Evolutionary conservation across 2,888 invertebrate species (phyloP), one percentile per base, ranked within the genome.

Genomic region (Sympetrum striolatum): DNA sequence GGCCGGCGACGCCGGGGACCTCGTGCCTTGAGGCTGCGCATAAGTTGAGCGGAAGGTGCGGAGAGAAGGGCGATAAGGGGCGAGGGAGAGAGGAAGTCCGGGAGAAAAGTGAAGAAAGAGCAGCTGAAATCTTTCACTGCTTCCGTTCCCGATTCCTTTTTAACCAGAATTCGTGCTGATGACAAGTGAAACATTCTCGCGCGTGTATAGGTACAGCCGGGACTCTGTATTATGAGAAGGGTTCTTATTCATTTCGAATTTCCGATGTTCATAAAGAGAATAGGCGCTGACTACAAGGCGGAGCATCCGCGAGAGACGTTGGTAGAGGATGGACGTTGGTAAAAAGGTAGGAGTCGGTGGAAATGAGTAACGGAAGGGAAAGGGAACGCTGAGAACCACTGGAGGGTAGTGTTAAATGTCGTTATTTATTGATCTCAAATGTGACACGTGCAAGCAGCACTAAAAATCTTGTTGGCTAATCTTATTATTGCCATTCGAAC

Each of bases 1-100:
- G 10, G 86, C 58, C 14, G 64, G 86, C 60, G 86, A 86, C 86
- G 86, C 58, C 22, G 86, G 86, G n/a, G 86, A 60, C 37, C 86
- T 86, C 86, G 60, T 86, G 60, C 86, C 86, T 18, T 86, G 64
- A n/a, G 37, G 86, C 18, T 25, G 60, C 25, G 37, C 1, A 37
- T 31, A 35, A 31, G 80, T 37, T 22, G 73, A 31, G 73, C 73
- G 35, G 37, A 37, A 64, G 12, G 73, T 18, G 60, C 22, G 5
- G n/a, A 39, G 39, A 2, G 6, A 18, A 12, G 82, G 58, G 58
- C 3, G 15, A 35, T 22, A 31, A 58, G 31, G 25, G 58, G 82
- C 15, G n/a, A 0, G 35, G 82, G 58, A 35, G 82, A 58, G 35
- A 35, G 58, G 81, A 25, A 58, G 10, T n/a, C 44, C 44, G 81